Conservation (phyloP, 2,113 vertebrate genomes). For the Cariama cristata region DNA sequence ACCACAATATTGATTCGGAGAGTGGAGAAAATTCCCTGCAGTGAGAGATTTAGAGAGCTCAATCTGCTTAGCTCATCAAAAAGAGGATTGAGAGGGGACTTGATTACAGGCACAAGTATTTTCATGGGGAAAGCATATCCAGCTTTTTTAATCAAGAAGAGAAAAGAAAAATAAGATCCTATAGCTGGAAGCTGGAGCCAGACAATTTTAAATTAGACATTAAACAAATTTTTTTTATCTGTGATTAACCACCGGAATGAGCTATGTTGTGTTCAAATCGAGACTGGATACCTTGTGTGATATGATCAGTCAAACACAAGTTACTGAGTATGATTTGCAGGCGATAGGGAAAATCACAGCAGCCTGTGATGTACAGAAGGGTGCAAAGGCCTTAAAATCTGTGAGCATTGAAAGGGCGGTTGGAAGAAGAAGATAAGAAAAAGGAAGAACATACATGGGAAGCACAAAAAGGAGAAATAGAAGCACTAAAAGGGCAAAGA, state of each 20-base stretch:
- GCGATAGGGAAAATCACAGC: background rate
- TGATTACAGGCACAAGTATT: conserved; percentile 58
- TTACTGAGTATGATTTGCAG: background rate
- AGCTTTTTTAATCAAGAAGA: conserved; percentile 62
- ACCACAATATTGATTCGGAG: conserved; percentile 41
- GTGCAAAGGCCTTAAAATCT: background rate
- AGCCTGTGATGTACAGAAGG: background rate
- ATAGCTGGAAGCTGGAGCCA: background rate
- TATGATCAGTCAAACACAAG: background rate
- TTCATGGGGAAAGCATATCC: conserved; percentile 38
- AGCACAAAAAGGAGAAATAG: background rate
- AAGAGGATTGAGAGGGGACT: conserved; percentile 67
- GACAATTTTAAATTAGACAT: conserved; percentile 47
- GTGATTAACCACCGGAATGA: conserved; percentile 16
- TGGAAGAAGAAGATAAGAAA: background rate
- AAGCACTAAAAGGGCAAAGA: background rate
- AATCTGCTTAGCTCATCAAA: conserved; percentile 67
- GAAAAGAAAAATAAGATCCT: conserved; percentile 15
- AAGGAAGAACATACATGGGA: background rate
- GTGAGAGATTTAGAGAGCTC: conserved; percentile 46
- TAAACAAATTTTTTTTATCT: background rate
- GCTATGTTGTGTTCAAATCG: background rate
- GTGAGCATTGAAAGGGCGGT: background rate
- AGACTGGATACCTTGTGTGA: background rate
- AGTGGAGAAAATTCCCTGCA: conserved; percentile 34